Conservation (phyloP, 2,888 invertebrate species). For the Emmelina monodactyla region DNA sequence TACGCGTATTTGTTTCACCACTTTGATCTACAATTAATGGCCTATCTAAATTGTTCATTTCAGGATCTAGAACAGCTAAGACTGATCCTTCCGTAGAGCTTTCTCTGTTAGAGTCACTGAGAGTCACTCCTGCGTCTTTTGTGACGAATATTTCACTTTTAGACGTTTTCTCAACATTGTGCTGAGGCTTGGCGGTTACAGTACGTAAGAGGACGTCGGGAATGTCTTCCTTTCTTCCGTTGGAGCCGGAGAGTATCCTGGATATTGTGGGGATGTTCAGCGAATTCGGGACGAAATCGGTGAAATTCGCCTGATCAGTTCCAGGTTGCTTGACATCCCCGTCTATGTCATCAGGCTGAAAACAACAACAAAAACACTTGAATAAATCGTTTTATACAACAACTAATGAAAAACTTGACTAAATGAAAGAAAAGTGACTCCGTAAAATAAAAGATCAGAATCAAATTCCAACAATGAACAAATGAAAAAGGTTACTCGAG, state of each 20-base stretch:
- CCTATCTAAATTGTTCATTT: slow-evolving; percentile 61
- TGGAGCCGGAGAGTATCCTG: slow-evolving; percentile 84
- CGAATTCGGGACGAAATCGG: slow-evolving; percentile 72
- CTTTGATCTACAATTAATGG: slow-evolving; percentile 54
- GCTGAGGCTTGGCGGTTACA: slow-evolving; percentile 68
- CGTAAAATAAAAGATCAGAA: too few species aligned
- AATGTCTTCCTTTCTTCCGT: slow-evolving; percentile 83
- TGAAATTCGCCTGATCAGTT: slow-evolving; percentile 59
- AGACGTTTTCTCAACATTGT: slow-evolving; percentile 48
- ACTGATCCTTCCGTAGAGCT: slow-evolving; percentile 56
- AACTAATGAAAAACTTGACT: too few species aligned
- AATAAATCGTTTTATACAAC: too few species aligned
- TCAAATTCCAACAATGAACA: too few species aligned
- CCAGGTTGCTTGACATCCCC: slow-evolving; percentile 44
- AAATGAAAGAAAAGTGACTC: too few species aligned
- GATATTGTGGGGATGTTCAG: slow-evolving; percentile 84
- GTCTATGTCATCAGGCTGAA: slow-evolving; percentile 56
- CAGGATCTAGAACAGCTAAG: slow-evolving; percentile 55
- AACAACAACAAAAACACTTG: slow-evolving; percentile 11
- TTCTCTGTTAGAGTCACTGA: slow-evolving; percentile 48
- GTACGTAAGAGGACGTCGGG: slow-evolving; percentile 78
- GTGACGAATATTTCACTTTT: slow-evolving; percentile 49
- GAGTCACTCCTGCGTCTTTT: slow-evolving; percentile 52
- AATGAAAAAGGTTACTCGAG: too few species aligned
- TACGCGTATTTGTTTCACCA: slow-evolving; percentile 59